Evolutionary conservation across 2,888 invertebrate species (phyloP), one percentile per base, ranked within the genome.

Genomic region (Aspidiotus rigidus): DNA sequence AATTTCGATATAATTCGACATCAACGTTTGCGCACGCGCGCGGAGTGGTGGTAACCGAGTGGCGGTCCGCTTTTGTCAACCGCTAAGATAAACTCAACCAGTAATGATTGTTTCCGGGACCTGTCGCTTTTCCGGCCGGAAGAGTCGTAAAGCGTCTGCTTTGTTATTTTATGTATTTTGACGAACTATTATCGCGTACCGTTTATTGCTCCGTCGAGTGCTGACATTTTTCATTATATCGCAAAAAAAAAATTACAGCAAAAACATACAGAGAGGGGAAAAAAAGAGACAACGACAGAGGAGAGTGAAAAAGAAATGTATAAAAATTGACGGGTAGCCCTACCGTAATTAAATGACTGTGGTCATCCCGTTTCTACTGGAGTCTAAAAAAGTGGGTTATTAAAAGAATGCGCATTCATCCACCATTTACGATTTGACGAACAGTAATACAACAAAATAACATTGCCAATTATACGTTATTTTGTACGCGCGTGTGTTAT

Each of bases 71-170:
- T 64, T 64, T 55, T 64, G 64, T 64, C 64, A 64, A 64, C 64
- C 67, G 59, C 59, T 67, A 67, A 67, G 59, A 67, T 67, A 59
- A 67, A 67, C 67, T 67, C 57, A 44, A 67, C 60, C 67, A 28
- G 59, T 67, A 49, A 59, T 60, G 59, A 67, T 60, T 67, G 60
- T 67, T 67, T 67, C 67, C 67, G 67, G 67, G 67, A 67, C 67
- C 39, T 15, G 67, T 67, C 67, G 67, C 67, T 67, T 67, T 67
- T 67, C 67, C 67, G 67, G 67, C 60, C 67, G 67, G 67, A 67
- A 67, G 59, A 67, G 49, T 67, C 49, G 60, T 28, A 67, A 67
- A 67, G 60, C 67, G 67, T 67, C 60, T 60, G 67, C 60, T 16
- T 16, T 39, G 16, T 16, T 67, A 49, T 66, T 56, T 41, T 54